phyloP scores from a whole-genome alignment of 2,113 vertebrate species.

The Sceloporus tristichus region DNA sequence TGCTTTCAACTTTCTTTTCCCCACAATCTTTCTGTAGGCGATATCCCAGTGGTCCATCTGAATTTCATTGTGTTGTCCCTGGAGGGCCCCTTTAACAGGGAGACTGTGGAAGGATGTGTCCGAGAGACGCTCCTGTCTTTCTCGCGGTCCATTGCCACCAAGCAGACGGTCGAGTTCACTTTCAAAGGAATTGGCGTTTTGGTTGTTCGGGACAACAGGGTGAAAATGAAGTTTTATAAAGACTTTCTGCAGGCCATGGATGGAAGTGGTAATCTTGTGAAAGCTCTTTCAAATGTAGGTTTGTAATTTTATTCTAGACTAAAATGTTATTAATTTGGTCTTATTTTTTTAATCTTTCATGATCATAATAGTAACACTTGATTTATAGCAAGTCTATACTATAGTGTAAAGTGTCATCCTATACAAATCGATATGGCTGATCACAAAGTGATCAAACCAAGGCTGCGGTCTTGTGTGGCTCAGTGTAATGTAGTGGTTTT shows the following conservation, averaged over 20 bases:
- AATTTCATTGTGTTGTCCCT: slow-evolving; percentile 80
- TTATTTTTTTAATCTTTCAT: not conserved
- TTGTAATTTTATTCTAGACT: not conserved
- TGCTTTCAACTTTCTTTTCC: slow-evolving; percentile 20
- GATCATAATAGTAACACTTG: not conserved
- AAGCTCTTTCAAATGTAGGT: slow-evolving; percentile 78
- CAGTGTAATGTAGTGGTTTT: too few relatives aligned
- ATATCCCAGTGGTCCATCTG: slow-evolving; percentile 82
- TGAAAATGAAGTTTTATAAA: slow-evolving; percentile 85
- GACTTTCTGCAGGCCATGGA: slow-evolving; percentile 81
- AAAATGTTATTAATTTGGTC: not conserved
- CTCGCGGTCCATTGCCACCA: slow-evolving; percentile 72
- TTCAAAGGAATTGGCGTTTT: slow-evolving; percentile 83
- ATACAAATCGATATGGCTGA: too few relatives aligned
- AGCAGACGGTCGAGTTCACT: slow-evolving; percentile 71
- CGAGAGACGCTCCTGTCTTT: slow-evolving; percentile 80
- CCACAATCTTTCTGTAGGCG: slow-evolving; percentile 62
- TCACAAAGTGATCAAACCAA: too few relatives aligned
- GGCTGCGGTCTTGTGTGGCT: too few relatives aligned
- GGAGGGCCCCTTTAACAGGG: slow-evolving; percentile 73
- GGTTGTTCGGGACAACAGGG: slow-evolving; percentile 76
- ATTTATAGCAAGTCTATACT: too few relatives aligned
- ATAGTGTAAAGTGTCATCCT: too few relatives aligned
- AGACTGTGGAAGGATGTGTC: slow-evolving; percentile 78
- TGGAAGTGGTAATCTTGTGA: slow-evolving; percentile 68